These are phyloP conservation scores for Corynorhinus townsendii DNA, from an alignment of 2,113 vertebrate genomes.

Conservation along the genomic window DNA sequence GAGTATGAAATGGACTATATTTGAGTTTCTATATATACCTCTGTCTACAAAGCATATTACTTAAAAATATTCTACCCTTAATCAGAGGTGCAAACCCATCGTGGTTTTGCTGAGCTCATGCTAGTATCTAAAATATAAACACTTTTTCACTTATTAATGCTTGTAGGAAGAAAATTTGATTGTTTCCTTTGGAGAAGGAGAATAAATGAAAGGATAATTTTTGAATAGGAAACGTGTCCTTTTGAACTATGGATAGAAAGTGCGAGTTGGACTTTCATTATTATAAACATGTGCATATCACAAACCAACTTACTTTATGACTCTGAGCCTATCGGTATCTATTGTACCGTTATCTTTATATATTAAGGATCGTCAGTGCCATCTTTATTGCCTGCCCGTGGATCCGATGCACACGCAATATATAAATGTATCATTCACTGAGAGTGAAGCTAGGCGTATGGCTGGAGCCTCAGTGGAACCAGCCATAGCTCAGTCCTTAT, in stretches of 20 bases:
- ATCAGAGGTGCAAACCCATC: not conserved
- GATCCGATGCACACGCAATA: not conserved
- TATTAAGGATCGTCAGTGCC: not conserved
- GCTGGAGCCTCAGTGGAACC: not conserved
- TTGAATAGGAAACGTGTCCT: not conserved
- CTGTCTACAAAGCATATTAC: not conserved
- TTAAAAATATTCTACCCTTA: not conserved
- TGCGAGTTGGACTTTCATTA: not conserved
- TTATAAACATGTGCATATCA: not conserved
- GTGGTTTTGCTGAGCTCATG: not conserved
- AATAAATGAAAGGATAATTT: not conserved
- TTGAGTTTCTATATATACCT: not conserved
- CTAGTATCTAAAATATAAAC: not conserved
- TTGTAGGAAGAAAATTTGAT: not conserved
- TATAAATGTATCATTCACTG: not conserved
- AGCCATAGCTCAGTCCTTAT: not conserved
- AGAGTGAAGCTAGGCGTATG: not conserved
- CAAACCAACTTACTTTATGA: not conserved
- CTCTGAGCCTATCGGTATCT: not conserved
- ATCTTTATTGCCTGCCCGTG: not conserved
- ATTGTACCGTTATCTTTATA: not conserved
- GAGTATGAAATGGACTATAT: not conserved
- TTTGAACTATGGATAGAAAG: not conserved
- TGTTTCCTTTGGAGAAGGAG: not conserved
- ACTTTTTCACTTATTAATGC: not conserved